These are phyloP conservation scores for Melinaea marsaeus DNA, from an alignment of 2,888 invertebrate species.

Conservation along the genomic window DNA sequence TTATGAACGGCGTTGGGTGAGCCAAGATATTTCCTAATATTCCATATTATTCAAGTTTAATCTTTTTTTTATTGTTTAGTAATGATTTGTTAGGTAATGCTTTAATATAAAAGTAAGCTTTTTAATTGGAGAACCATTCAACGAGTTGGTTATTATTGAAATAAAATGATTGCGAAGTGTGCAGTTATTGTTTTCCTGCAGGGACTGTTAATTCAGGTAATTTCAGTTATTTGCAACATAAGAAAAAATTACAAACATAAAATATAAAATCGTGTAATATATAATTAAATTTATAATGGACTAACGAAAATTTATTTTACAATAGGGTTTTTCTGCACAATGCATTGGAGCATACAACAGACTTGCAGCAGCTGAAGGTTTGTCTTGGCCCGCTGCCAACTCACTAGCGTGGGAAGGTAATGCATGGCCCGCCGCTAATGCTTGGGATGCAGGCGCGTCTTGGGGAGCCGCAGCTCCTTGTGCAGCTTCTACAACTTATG, in stretches of 20 bases:
- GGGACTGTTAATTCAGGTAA: not conserved
- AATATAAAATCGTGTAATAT: no score
- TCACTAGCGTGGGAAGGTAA: slow-evolving; percentile 10
- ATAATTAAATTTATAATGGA: no score
- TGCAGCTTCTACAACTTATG: slow-evolving; percentile 4
- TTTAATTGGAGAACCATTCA: not conserved
- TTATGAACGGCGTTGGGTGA: no score
- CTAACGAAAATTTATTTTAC: no score
- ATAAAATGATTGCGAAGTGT: slow-evolving; percentile 18
- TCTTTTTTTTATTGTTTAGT: no score
- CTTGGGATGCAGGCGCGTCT: slow-evolving; percentile 6
- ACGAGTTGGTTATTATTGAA: not conserved
- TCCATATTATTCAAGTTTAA: no score
- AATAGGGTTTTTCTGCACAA: slow-evolving; percentile 25
- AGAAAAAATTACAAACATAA: no score
- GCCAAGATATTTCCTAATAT: no score
- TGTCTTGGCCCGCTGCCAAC: slow-evolving; percentile 14
- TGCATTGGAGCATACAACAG: slow-evolving; percentile 22
- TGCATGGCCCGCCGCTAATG: slow-evolving; percentile 12
- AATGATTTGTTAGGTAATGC: no score
- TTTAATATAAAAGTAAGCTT: no score
- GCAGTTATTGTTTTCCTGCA: slow-evolving; percentile 24
- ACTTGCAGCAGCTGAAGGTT: slow-evolving; percentile 6
- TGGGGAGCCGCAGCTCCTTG: slow-evolving; percentile 8
- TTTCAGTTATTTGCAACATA: no score